Evolutionary conservation across 2,888 invertebrate genomes (phyloP).

Genomic region (Lycocerus yunnanus): DNA sequence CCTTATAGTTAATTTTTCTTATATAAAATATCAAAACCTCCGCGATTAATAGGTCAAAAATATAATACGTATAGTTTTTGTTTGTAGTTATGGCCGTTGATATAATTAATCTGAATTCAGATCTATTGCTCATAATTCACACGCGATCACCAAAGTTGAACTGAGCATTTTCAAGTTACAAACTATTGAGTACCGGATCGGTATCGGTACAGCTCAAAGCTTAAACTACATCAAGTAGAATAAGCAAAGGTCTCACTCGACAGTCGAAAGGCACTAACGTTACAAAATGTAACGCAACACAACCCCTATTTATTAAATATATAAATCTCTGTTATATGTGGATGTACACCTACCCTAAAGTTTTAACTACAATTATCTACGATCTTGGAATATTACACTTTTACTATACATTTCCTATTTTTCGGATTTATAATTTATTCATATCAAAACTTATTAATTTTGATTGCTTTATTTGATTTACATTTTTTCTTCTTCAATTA

Average conservation of each 20-base stretch:
- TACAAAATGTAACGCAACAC: constrained; percentile 52
- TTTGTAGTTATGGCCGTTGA: constrained; percentile 50
- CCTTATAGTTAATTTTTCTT: neutral
- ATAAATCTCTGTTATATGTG: constrained; percentile 54
- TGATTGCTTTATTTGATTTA: constrained; percentile 43
- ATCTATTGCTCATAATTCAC: constrained; percentile 54
- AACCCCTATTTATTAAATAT: constrained; percentile 52
- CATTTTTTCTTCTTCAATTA: constrained; percentile 3
- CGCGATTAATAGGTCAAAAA: constrained; percentile 29
- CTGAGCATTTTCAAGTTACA: constrained; percentile 38
- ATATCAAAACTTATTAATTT: constrained; percentile 23
- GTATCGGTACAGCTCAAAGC: constrained; percentile 42
- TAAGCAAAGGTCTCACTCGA: constrained; percentile 55
- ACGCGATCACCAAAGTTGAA: constrained; percentile 28
- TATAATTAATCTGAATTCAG: constrained; percentile 53
- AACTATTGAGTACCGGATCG: constrained; percentile 45
- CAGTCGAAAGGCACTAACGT: constrained; percentile 58
- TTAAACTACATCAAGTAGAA: constrained; percentile 31
- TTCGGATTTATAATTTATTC: constrained; percentile 9
- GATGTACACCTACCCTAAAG: constrained; percentile 50
- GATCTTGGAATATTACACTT: constrained; percentile 21
- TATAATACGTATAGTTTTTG: constrained; percentile 40
- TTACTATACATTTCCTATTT: constrained; percentile 28
- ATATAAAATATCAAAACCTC: constrained; percentile 9
- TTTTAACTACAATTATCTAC: constrained; percentile 38